A percentile compares a stretch with the other conserved stretches of the same genome.
phyloP scores from a whole-genome alignment of 2,113 vertebrate genomes.

The Herpetotheres cachinnans region DNA sequence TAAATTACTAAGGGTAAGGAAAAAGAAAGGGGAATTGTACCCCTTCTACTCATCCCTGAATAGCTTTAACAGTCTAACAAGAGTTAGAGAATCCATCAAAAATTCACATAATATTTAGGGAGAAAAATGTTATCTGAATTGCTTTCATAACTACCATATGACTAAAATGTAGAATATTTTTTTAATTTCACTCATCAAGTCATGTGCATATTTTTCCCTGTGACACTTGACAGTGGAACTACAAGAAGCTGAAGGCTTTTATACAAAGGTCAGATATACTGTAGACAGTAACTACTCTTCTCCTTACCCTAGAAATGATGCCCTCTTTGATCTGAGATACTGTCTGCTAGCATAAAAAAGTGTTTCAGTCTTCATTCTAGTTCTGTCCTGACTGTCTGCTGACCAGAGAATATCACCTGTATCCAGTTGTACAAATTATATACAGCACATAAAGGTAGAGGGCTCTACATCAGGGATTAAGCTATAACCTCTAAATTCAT shows the following conservation, averaged over 20 bases:
- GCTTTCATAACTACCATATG: neutral
- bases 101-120: neutral
- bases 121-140: constrained; percentile 1
- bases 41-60: neutral
- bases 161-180: neutral
- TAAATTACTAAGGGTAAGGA: constrained; percentile 4
- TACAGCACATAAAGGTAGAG: neutral
- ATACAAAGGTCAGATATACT: constrained; percentile 31
- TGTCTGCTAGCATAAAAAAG: constrained; percentile 22
- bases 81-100: neutral
- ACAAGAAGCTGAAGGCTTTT: constrained; percentile 24
- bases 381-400: neutral
- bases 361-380: neutral
- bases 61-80: neutral
- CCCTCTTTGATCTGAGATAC: constrained; percentile 13
- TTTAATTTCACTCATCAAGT: constrained; percentile 27
- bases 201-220: neutral
- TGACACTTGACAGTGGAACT: neutral
- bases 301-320: constrained; percentile 20
- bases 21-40: constrained; percentile 3
- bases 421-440: neutral
- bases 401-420: constrained; percentile 1
- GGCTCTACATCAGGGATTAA: neutral
- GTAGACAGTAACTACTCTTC: constrained; percentile 4
- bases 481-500: neutral